Percentiles rank a stretch among this genome's conserved stretches.
phyloP scores from a whole-genome alignment of 2,113 vertebrate species.

The Mystacornis crossleyi region DNA sequence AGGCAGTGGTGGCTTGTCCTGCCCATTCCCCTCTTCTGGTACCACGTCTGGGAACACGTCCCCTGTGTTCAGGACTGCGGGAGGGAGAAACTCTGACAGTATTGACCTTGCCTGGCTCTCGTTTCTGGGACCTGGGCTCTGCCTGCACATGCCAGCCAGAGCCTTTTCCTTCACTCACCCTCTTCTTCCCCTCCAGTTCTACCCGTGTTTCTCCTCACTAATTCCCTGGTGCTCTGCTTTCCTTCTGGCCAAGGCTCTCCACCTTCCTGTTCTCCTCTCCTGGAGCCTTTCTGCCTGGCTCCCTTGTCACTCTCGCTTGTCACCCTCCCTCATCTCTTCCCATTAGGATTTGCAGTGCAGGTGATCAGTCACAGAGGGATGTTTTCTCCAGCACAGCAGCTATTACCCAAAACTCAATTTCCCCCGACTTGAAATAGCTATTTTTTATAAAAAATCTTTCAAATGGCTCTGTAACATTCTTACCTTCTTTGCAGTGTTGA shows the following conservation, averaged over 20 bases:
- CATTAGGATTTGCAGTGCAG: slow-evolving; percentile 40
- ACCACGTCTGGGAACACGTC: background rate
- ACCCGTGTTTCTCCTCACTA: background rate
- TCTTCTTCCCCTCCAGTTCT: background rate
- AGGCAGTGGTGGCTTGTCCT: background rate
- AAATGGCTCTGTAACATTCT: slow-evolving; percentile 40
- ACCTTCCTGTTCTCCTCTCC: background rate
- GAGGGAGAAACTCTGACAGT: background rate
- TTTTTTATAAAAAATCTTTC: slow-evolving; percentile 6
- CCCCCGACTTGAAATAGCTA: slow-evolving; percentile 39
- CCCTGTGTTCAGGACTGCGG: background rate
- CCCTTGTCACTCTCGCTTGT: slow-evolving; percentile 43
- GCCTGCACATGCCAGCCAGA: background rate
- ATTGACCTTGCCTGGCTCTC: background rate
- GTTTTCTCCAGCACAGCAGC: slow-evolving; percentile 46
- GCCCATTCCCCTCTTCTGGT: background rate
- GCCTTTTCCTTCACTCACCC: background rate
- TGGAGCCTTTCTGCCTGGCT: background rate
- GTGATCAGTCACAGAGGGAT: slow-evolving; percentile 64
- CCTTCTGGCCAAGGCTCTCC: background rate
- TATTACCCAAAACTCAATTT: slow-evolving; percentile 73
- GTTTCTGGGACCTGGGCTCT: background rate
- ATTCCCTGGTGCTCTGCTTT: background rate
- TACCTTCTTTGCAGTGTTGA: slow-evolving; percentile 12
- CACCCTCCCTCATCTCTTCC: slow-evolving; percentile 37